Conservation (phyloP, 2,797 vertebrate species). For the Crax fasciolata region DNA sequence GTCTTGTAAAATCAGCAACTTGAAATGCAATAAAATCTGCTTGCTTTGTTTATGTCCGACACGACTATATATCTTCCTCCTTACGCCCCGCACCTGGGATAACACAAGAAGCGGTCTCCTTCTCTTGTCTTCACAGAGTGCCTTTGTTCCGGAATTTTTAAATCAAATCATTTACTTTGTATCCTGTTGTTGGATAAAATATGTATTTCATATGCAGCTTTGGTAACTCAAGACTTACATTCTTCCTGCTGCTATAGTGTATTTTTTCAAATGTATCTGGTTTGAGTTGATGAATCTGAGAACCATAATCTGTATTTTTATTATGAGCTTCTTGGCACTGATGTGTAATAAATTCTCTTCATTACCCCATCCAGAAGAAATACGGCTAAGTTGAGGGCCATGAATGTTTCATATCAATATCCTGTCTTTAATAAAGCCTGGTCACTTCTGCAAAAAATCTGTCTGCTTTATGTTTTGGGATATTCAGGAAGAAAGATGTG, state of each 20-base stretch:
- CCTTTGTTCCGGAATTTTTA: constrained; percentile 35
- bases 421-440: constrained; percentile 70
- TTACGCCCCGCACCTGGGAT: background rate
- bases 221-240: constrained; percentile 24
- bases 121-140: constrained; percentile 9
- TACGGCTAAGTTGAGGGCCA: constrained; percentile 63
- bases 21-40: constrained; percentile 2
- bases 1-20: constrained; percentile 19
- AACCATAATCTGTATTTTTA: constrained; percentile 69
- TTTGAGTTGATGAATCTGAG: constrained; percentile 67
- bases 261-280: constrained; percentile 69
- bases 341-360: constrained; percentile 56
- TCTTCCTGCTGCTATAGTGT: constrained; percentile 43
- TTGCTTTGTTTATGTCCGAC: constrained; percentile 6
- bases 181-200: constrained; percentile 50
- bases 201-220: constrained; percentile 50
- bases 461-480: constrained; percentile 46
- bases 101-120: background rate
- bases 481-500: constrained; percentile 38
- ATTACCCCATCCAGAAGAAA: constrained; percentile 64
- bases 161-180: constrained; percentile 22
- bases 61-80: background rate
- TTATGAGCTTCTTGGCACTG: constrained; percentile 64
- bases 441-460: constrained; percentile 55
- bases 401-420: constrained; percentile 67